These are phyloP conservation scores for Scaptodrosophila lebanonensis DNA, from an alignment of 1,140 invertebrate genomes.

Conservation along the genomic window DNA sequence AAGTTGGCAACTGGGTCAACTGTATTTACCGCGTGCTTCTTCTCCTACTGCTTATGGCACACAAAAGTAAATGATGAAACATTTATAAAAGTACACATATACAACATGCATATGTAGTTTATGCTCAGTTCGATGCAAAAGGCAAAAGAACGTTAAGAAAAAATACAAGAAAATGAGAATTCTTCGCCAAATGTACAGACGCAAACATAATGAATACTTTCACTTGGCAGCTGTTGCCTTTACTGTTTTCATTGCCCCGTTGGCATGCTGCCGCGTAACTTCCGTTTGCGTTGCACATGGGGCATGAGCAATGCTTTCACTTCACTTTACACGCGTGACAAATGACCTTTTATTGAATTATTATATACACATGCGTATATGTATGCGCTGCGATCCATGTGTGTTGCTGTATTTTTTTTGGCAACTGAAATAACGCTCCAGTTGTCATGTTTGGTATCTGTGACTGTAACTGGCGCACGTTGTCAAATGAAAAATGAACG, in stretches of 20 bases:
- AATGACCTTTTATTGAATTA: slow-evolving; percentile 66
- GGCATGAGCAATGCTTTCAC: slow-evolving; percentile 36
- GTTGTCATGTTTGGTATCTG: slow-evolving; percentile 51
- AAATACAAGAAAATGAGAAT: slow-evolving; percentile 14
- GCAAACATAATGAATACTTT: slow-evolving; percentile 59
- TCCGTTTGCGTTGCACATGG: slow-evolving; percentile 49
- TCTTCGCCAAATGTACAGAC: background rate
- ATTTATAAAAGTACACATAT: too few relatives aligned
- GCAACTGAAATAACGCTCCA: slow-evolving; percentile 37
- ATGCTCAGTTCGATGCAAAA: too few relatives aligned
- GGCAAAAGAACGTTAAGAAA: slow-evolving; percentile 3
- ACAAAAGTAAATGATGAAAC: slow-evolving; percentile 65
- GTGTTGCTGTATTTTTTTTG: slow-evolving; percentile 12
- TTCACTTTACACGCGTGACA: slow-evolving; percentile 28
- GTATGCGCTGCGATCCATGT: background rate
- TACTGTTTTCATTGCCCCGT: too few relatives aligned
- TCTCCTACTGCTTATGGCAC: slow-evolving; percentile 40
- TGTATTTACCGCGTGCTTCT: slow-evolving; percentile 51
- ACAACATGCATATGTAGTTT: too few relatives aligned
- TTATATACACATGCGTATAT: slow-evolving; percentile 27
- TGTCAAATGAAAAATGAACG: slow-evolving; percentile 73
- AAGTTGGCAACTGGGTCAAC: slow-evolving; percentile 57
- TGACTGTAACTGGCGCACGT: slow-evolving; percentile 40
- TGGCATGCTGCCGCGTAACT: background rate
- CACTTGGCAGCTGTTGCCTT: slow-evolving; percentile 49